Evolutionary conservation across 1,140 invertebrate species (phyloP), one percentile per base, ranked within the genome.

Genomic region (Platorchestia sp.): DNA sequence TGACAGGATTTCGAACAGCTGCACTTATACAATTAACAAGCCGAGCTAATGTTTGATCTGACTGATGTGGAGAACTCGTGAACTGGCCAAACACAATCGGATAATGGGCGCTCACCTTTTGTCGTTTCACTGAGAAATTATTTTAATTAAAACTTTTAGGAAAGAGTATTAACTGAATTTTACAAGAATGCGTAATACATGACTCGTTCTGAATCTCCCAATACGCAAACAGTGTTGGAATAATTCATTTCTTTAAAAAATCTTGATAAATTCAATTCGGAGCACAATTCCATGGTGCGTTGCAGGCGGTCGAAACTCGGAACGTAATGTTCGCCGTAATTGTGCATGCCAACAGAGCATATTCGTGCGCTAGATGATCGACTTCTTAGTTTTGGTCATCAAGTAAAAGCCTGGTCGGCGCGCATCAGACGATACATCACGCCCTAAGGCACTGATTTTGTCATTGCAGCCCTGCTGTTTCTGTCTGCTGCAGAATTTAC

Each of bases 341-440:
- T 10, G 41, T 43, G 87, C 87, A 89, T 89, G 87, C 43, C 87
- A 41, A 16, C 41, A 89, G 43, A 44, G 87, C 87, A 44, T 89
- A 42, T 89, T 44, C 87, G 43, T 41, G 87, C 27, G 16, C 41
- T 41, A 42, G 87, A 44, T 89, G 87, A 89, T 89, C 87, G 43
- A 41, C 43, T 89, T 44, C 43, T 44, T 44, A 42, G 87, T 41
- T 89, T 89, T 89, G 87, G 45, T 93, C 91, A 93, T 93, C 91
- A 93, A 45, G 91, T 93, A 93, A 93, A 93, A 93, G 91, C 91
- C 45, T 47, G 45, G 87, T 44, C 41, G 87, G 41, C 87, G 91
- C 91, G 19, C 91, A 47, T 45, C 91, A 47, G 44, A 44, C 91
- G 41, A 93, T 93, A 27, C 91, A 45, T 93, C 91, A 93, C 45